Evolutionary conservation across 2,888 invertebrate genomes (phyloP).

Genomic region (Ichneumoninae sp.): DNA sequence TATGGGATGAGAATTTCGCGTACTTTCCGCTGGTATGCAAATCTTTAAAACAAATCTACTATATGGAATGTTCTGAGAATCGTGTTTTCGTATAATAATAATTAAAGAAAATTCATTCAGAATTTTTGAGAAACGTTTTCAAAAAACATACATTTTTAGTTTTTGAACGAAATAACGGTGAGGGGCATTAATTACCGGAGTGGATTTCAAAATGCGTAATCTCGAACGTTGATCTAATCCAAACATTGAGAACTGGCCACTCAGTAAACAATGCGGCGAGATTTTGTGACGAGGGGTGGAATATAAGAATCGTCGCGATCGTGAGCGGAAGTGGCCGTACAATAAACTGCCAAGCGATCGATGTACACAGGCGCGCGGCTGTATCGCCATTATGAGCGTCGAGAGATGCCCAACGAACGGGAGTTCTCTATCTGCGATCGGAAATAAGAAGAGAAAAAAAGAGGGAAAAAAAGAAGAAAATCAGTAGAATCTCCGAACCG

Average conservation of each 20-base stretch:
- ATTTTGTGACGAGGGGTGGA: conserved; percentile 37
- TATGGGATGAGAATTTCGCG: too few species aligned
- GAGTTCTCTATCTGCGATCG: conserved; percentile 63
- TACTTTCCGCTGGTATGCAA: not conserved
- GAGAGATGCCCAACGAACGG: conserved; percentile 48
- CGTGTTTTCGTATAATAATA: too few species aligned
- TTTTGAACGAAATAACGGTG: not conserved
- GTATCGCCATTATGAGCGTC: conserved; percentile 45
- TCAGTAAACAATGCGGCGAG: conserved; percentile 35
- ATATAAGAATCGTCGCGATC: conserved; percentile 35
- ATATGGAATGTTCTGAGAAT: too few species aligned
- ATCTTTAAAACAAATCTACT: not conserved
- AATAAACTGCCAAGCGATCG: conserved; percentile 60
- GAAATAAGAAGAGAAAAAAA: conserved; percentile 55
- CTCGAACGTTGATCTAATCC: conserved; percentile 17
- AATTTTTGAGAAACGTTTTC: too few species aligned
- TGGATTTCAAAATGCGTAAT: conserved; percentile 9
- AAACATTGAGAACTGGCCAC: conserved; percentile 19
- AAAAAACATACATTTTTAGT: not conserved
- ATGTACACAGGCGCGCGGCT: conserved; percentile 30
- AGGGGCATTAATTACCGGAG: conserved; percentile 26
- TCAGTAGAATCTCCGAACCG: conserved; percentile 78
- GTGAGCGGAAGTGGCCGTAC: conserved; percentile 57
- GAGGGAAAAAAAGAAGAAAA: conserved; percentile 73
- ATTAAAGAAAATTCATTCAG: too few species aligned